Base-by-base conservation (phyloP, 2,888 invertebrate species). In the Harpagoxenus sublaevis region DNA sequence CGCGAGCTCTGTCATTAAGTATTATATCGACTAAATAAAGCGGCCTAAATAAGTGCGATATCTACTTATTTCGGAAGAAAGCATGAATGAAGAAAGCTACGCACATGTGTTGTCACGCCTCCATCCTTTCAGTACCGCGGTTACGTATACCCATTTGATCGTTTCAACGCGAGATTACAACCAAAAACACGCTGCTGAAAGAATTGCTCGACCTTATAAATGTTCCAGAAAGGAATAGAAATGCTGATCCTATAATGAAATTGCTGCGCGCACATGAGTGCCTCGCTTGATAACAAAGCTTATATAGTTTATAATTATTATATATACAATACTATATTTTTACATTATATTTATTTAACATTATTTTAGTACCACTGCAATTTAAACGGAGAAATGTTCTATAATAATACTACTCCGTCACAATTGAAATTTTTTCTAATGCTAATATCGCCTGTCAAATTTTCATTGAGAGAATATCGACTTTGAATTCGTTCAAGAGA, bases 31-130 rank as follows among this genome's bases (percentile, higher is more conserved):
- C 84, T 89, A 90, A 89, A 45, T 66, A 86, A 88, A 89, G 78
- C 74, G 77, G 83, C 55, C 81, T 86, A 84, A 86, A 87, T 86
- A 89, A 87, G 48, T 87, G 87, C 89, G 88, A 91, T 90, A 89
- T 89, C 88, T 90, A 88, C 88, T 31, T 68, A 88, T 89, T 31
- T 68, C 57, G 65, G 75, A 84, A 85, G 68, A 85, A 70, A 83
- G 79, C 88, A 84, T 85, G 68, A 60, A 81, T 31, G 73, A 82
- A 82, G 85, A 88, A 92, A 92, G 90, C 90, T 91, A 88, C 88
- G 89, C 92, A 93, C 89, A 93, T 92, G 92, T 92, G 90, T 89
- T 88, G 93, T 91, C 91, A 94, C 94, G 94, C 94, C 94, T 91
- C 89, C 91, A 86, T 92, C 92, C 92, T 92, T 93, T 94, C 87